A percentile compares a stretch with the other conserved stretches of the same genome.
phyloP scores from a whole-genome alignment of 2,888 invertebrate genomes.

The Cephus pulcher region DNA sequence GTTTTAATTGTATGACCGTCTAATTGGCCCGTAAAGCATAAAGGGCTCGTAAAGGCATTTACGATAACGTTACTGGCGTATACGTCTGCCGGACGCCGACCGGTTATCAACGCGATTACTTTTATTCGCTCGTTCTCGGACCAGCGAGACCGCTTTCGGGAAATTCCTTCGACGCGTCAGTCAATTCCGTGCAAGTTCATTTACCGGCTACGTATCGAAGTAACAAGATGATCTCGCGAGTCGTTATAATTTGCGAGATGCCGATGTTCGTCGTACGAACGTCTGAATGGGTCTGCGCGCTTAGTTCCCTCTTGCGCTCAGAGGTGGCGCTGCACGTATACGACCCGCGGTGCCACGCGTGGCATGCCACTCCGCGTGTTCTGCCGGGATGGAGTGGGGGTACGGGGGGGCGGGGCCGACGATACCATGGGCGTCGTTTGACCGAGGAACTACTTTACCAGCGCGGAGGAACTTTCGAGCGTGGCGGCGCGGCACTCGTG shows the following conservation, averaged over 20 bases:
- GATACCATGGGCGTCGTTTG: constrained; percentile 59
- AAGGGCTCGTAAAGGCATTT: constrained; percentile 56
- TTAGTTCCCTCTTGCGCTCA: constrained; percentile 65
- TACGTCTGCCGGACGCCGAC: constrained; percentile 26
- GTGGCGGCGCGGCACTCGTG: constrained; percentile 65
- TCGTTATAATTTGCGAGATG: constrained; percentile 26
- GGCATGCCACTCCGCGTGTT: constrained; percentile 42
- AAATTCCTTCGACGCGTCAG: constrained; percentile 10
- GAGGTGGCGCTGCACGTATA: constrained; percentile 67
- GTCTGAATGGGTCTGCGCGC: constrained; percentile 68
- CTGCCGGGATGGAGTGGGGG: constrained; percentile 47
- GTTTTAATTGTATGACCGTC: constrained; percentile 60
- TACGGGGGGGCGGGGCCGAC: constrained; percentile 54
- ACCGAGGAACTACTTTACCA: constrained; percentile 59
- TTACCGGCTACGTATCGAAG: background rate
- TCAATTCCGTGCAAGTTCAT: background rate
- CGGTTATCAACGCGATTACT: constrained; percentile 31
- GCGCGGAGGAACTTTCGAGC: constrained; percentile 56
- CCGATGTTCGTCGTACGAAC: constrained; percentile 71
- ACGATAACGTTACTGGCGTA: constrained; percentile 44
- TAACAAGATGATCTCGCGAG: constrained; percentile 21
- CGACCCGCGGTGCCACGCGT: constrained; percentile 22
- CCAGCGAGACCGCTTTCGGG: constrained; percentile 12
- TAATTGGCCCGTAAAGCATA: constrained; percentile 61
- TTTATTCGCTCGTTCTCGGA: constrained; percentile 14